phyloP scores from a whole-genome alignment of 1,140 invertebrate species.

The Venturia canescens region DNA sequence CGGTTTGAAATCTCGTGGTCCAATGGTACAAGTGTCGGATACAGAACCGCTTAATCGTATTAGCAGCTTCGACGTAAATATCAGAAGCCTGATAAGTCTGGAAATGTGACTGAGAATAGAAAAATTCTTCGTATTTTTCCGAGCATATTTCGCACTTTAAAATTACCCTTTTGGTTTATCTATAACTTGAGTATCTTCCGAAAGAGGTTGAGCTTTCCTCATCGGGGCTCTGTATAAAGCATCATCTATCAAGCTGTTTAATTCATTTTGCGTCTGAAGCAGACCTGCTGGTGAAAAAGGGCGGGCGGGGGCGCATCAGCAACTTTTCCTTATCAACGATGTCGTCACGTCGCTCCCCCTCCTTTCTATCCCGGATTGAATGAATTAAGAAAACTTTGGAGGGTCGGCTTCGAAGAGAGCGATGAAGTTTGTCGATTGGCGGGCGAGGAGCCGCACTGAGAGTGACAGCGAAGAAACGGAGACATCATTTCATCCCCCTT shows the following conservation, averaged over 20 bases:
- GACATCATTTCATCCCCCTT: not conserved
- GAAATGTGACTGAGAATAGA: no score
- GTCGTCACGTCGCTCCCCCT: slow-evolving; percentile 5
- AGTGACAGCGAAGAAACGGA: slow-evolving; percentile 26
- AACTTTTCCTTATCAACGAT: slow-evolving; percentile 33
- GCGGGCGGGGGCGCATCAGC: not conserved
- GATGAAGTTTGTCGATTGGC: slow-evolving; percentile 35
- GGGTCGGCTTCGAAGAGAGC: not conserved
- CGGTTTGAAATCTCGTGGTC: no score
- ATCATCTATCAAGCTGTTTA: slow-evolving; percentile 39
- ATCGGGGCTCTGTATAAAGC: not conserved
- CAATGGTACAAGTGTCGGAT: no score
- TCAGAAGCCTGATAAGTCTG: no score
- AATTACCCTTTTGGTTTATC: no score
- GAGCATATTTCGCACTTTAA: no score
- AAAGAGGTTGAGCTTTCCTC: no score
- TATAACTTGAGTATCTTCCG: no score
- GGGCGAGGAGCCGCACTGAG: not conserved
- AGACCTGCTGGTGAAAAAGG: not conserved
- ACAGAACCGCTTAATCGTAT: no score
- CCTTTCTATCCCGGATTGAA: slow-evolving; percentile 15
- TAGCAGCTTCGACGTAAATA: no score
- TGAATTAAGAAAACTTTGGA: slow-evolving; percentile 41
- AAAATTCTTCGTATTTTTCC: no score
- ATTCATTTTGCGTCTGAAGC: slow-evolving; percentile 32